Base-by-base conservation (phyloP, 2,888 invertebrate genomes). In the Stictocephala bisonia region DNA sequence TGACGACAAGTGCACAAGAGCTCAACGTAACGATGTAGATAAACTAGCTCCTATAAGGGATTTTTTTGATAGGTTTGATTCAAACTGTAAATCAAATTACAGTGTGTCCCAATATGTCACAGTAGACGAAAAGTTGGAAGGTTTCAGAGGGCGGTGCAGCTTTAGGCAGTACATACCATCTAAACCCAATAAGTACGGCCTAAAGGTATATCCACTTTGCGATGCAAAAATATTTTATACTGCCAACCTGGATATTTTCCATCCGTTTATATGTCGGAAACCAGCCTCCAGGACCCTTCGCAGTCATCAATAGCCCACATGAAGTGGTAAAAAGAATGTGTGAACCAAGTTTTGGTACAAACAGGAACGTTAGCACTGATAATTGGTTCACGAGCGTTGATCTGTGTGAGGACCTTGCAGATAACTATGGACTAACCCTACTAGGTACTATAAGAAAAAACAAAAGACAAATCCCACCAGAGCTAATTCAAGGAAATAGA, bases 121-220 rank as follows among this genome's bases (percentile, higher is more conserved):
- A 24, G 74, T 78, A 7, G 79, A 80, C 74, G 78, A 80, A 67
- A 77, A 76, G 73, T 41, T 80, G 64, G 72, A 77, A 15, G 56
- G 76, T 22, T 79, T 79, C 69, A 75, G 77, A 74, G 80, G 79
- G 3, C 51, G 77, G 64, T 79, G 78, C 69, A 73, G 67, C 11
- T 79, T 80, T 70, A 66, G 75, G 24, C 77, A 78, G 60, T 80
- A 78, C 66, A 80, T 80, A 6, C 78, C 80, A 27, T 75, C 73
- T 11, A 81, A 81, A 71, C 80, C 80, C 22, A 77, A 75, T n/a
- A 81, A 80, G 75, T 79, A 80, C 74, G 80, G 77, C 11, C 74
- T 81, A 2, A 79, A 80, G 73, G 76, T 77, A 41, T 83, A 82
- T 0, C 82, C 75, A 22, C 41, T 76, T n/a, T 68, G 29, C 29